Percentiles rank a stretch among this genome's conserved stretches.
These are phyloP conservation scores for Xiphophorus birchmanni DNA, from an alignment of 2,797 vertebrate species.

Conservation along the genomic window DNA sequence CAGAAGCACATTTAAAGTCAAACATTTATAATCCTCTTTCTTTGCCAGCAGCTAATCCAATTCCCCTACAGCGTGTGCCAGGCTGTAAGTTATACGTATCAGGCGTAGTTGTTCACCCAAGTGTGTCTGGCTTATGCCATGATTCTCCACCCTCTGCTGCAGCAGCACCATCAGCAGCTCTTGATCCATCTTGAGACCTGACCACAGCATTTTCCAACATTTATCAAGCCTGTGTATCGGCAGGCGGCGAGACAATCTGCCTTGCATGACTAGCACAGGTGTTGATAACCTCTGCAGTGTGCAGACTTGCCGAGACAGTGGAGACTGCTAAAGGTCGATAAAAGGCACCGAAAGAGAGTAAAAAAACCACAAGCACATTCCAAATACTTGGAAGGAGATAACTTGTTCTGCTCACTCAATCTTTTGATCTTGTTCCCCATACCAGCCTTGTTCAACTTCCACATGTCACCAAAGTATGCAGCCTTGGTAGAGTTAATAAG, in stretches of 20 bases:
- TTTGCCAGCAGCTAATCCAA: slow-evolving; percentile 70
- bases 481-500: slow-evolving; percentile 31
- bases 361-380: slow-evolving; percentile 39
- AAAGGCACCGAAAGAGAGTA: slow-evolving; percentile 35
- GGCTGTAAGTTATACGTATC: slow-evolving; percentile 63
- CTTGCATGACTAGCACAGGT: slow-evolving; percentile 44
- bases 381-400: slow-evolving; percentile 67
- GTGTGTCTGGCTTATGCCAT: slow-evolving; percentile 61
- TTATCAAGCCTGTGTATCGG: slow-evolving; percentile 61
- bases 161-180: slow-evolving; percentile 42
- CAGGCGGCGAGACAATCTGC: slow-evolving; percentile 36
- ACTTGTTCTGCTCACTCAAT: slow-evolving; percentile 1
- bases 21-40: slow-evolving; percentile 65
- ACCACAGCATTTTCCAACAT: slow-evolving; percentile 20
- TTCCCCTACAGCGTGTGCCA: slow-evolving; percentile 59
- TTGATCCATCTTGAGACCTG: slow-evolving; percentile 42
- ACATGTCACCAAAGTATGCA: slow-evolving; percentile 52
- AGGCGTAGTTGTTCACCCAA: slow-evolving; percentile 59
- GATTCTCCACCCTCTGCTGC: slow-evolving; percentile 34
- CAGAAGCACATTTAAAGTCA: slow-evolving; percentile 62
- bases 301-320: slow-evolving; percentile 38
- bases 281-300: slow-evolving; percentile 60
- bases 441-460: slow-evolving; percentile 48
- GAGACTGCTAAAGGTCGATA: slow-evolving; percentile 48
- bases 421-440: slow-evolving; percentile 64